These are phyloP conservation scores for Pitta sordida DNA, from an alignment of 2,113 vertebrate species.

Conservation along the genomic window DNA sequence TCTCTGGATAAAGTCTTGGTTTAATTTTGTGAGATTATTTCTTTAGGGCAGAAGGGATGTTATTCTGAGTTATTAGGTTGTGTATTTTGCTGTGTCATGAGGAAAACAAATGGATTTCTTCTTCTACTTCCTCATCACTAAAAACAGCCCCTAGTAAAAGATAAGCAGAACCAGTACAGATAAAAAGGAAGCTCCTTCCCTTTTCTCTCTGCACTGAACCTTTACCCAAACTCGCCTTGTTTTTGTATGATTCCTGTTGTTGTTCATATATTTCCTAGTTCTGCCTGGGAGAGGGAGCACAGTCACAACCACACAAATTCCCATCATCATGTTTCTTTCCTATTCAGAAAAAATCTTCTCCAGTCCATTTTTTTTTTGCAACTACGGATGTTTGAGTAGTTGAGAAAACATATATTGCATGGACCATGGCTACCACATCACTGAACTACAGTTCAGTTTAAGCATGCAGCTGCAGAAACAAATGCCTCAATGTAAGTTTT, in stretches of 20 bases:
- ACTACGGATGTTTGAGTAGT: neutral
- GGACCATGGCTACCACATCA: neutral
- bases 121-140: slow-evolving; percentile 55
- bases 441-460: neutral
- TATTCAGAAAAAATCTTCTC: neutral
- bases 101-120: slow-evolving; percentile 51
- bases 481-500: neutral
- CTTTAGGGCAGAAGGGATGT: slow-evolving; percentile 53
- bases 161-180: slow-evolving; percentile 56
- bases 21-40: slow-evolving; percentile 60
- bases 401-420: neutral
- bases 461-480: neutral
- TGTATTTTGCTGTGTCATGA: slow-evolving; percentile 53
- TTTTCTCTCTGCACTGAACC: slow-evolving; percentile 40
- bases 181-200: slow-evolving; percentile 48
- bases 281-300: neutral
- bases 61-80: slow-evolving; percentile 48
- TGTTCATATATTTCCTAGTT: slow-evolving; percentile 26
- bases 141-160: slow-evolving; percentile 49
- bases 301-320: neutral
- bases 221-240: slow-evolving; percentile 34
- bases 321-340: neutral
- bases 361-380: neutral
- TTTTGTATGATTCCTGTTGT: slow-evolving; percentile 50
- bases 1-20: slow-evolving; percentile 38